phyloP scores from a whole-genome alignment of 2,113 vertebrate genomes.

The Hippolais icterina region DNA sequence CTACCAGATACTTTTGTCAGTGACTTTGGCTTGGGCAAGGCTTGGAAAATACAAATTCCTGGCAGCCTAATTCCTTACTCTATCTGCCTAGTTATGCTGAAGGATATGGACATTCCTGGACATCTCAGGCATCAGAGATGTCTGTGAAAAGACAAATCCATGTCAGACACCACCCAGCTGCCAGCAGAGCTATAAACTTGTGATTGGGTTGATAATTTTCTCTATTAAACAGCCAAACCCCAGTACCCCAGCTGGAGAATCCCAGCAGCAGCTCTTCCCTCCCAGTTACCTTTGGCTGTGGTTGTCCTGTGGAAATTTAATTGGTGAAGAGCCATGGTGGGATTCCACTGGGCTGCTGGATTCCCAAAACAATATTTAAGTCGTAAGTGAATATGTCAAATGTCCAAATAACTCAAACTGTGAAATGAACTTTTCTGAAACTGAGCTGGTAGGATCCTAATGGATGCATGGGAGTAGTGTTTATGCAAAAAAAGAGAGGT shows the following conservation, averaged over 20 bases:
- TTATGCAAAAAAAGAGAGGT: not conserved
- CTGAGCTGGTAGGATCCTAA: not conserved
- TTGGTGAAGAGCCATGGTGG: not conserved
- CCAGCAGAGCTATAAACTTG: not conserved
- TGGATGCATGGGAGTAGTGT: fast-evolving
- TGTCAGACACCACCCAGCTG: not conserved
- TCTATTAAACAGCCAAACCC: not conserved
- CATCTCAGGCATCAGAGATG: not conserved
- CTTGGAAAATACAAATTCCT: not conserved
- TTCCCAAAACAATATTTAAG: not conserved
- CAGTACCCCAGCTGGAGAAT: not conserved
- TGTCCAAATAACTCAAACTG: not conserved
- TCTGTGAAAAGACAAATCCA: not conserved
- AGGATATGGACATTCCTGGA: not conserved
- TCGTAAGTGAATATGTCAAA: not conserved
- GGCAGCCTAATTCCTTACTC: not conserved
- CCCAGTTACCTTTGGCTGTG: not conserved
- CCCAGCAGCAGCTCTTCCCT: not conserved
- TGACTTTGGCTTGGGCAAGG: not conserved
- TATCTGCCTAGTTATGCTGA: not conserved
- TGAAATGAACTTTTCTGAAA: not conserved
- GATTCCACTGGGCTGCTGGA: not conserved
- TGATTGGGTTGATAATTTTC: not conserved
- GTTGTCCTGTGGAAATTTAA: not conserved
- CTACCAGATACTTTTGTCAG: not conserved